A percentile compares a stretch with the other conserved stretches of the same genome.
These are phyloP conservation scores for Istiophorus platypterus DNA, from an alignment of 2,113 vertebrate species.

Conservation along the genomic window DNA sequence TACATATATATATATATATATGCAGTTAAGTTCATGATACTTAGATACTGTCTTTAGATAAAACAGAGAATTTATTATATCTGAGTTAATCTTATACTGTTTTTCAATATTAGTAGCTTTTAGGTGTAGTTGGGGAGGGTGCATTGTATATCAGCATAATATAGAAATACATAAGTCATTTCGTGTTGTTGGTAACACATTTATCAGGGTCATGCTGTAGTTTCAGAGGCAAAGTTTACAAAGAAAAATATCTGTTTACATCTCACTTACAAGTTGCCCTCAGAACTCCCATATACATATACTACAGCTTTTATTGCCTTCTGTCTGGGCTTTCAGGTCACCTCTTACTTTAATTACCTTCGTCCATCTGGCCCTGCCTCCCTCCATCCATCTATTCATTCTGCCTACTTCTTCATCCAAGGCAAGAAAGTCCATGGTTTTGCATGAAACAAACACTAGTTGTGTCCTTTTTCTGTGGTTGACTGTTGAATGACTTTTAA, in stretches of 20 bases:
- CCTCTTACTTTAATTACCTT: slow-evolving; percentile 87
- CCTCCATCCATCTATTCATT: slow-evolving; percentile 36
- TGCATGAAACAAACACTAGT: background rate
- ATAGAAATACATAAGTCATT: slow-evolving; percentile 4
- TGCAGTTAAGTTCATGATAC: slow-evolving; percentile 50
- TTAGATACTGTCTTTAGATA: slow-evolving; percentile 36
- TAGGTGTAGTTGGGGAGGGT: slow-evolving; percentile 12
- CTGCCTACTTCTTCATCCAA: background rate
- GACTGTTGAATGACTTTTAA: background rate
- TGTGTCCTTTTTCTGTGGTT: background rate
- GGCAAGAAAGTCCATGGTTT: background rate
- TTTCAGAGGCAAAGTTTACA: slow-evolving; percentile 44
- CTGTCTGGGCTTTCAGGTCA: slow-evolving; percentile 83
- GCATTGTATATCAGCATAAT: slow-evolving; percentile 7
- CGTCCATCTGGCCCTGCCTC: slow-evolving; percentile 47
- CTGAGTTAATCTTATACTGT: slow-evolving; percentile 31
- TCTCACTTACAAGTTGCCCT: slow-evolving; percentile 65
- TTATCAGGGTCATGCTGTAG: slow-evolving; percentile 9
- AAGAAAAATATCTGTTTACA: slow-evolving; percentile 57
- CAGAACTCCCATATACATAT: slow-evolving; percentile 63
- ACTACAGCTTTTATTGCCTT: slow-evolving; percentile 81
- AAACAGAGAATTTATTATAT: slow-evolving; percentile 7
- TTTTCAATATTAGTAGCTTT: slow-evolving; percentile 43
- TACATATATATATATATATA: too few relatives aligned
- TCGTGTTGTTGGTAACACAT: slow-evolving; percentile 5